Conservation (phyloP, 2,888 invertebrate species). For the Pyrgus malvae region DNA sequence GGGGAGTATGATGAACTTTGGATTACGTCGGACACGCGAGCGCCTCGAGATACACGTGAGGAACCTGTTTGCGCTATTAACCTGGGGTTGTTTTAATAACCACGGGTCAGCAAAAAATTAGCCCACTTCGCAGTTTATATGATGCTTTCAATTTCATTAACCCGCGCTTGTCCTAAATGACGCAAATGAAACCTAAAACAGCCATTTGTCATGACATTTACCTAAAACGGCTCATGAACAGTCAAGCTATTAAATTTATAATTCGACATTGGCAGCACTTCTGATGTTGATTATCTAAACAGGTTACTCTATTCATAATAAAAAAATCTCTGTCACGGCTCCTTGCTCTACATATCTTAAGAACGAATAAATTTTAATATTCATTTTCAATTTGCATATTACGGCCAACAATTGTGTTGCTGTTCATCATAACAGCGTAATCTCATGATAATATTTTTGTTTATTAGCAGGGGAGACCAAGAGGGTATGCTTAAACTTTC, state of each 20-base stretch:
- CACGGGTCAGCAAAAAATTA: conserved; percentile 14
- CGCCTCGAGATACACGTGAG: conserved; percentile 46
- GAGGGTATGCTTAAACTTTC: too few relatives aligned
- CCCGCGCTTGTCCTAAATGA: neutral
- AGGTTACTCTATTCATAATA: neutral
- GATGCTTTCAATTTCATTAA: conserved; percentile 7
- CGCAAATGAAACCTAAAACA: neutral
- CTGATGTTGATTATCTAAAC: neutral
- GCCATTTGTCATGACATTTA: neutral
- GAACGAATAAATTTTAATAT: neutral
- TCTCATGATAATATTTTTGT: neutral
- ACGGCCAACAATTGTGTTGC: neutral
- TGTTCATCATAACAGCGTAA: neutral
- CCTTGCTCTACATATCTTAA: neutral
- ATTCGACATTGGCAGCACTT: neutral
- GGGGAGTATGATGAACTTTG: conserved; percentile 62
- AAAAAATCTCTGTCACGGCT: neutral
- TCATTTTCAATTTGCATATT: conserved; percentile 1
- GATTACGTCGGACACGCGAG: conserved; percentile 50
- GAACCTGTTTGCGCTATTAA: conserved; percentile 56
- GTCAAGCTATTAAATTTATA: too few relatives aligned
- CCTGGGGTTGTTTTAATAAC: conserved; percentile 27
- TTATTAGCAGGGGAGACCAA: too few relatives aligned
- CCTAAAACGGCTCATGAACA: too few relatives aligned
- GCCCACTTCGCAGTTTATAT: neutral